A percentile compares a stretch with the other conserved stretches of the same genome.
These are phyloP conservation scores for Spisula subtruncata DNA, from an alignment of 2,888 invertebrate genomes.

Conservation along the genomic window DNA sequence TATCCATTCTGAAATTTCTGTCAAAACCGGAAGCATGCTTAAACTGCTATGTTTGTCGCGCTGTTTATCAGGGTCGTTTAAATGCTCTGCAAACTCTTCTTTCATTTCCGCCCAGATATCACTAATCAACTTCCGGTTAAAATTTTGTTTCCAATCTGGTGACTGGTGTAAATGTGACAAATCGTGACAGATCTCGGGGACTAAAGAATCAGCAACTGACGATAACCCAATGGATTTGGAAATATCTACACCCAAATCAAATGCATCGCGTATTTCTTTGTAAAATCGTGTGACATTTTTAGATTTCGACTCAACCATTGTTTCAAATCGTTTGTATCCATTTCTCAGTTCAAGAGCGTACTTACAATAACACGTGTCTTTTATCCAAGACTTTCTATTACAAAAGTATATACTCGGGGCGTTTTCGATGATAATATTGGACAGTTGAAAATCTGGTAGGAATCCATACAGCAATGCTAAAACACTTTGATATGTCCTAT, in stretches of 20 bases:
- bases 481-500: conserved; percentile 96
- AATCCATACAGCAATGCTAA: conserved; percentile 93
- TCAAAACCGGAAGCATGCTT: conserved; percentile 94
- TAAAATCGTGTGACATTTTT: conserved; percentile 89
- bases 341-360: conserved; percentile 90
- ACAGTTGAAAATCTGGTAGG: conserved; percentile 91
- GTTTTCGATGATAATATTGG: conserved; percentile 90
- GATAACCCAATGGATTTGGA: conserved; percentile 89
- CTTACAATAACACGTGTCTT: conserved; percentile 93
- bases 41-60: conserved; percentile 91
- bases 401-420: conserved; percentile 76
- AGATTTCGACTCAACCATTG: conserved; percentile 89
- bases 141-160: conserved; percentile 82
- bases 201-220: conserved; percentile 93
- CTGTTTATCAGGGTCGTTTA: conserved; percentile 56
- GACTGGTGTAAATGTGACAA: conserved; percentile 93
- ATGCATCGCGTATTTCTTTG: conserved; percentile 92
- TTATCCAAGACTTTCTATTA: conserved; percentile 90
- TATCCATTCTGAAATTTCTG: conserved; percentile 91
- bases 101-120: conserved; percentile 78
- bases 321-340: conserved; percentile 43
- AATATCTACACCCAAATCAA: conserved; percentile 89
- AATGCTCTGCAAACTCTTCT: conserved; percentile 62
- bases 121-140: conserved; percentile 72
- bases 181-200: conserved; percentile 95